Evolutionary conservation across 2,113 vertebrate genomes (phyloP).

Genomic region (Bos javanicus): DNA sequence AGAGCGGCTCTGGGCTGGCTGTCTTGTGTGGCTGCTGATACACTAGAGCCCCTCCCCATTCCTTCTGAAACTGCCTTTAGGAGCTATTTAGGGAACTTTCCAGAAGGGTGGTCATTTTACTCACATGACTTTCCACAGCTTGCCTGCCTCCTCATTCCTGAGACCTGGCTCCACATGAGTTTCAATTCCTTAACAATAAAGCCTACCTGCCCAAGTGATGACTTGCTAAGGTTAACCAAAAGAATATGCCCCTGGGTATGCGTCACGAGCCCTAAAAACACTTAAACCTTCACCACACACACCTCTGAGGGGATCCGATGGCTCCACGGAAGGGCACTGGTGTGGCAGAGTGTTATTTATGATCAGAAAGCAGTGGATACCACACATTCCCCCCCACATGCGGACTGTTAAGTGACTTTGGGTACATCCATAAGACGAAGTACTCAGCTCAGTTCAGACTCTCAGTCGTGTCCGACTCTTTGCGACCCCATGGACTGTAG

Average conservation of each 20-base stretch:
- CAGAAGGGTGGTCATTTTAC: not conserved
- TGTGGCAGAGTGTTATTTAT: not conserved
- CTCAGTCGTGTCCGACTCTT: not conserved
- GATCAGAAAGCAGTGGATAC: not conserved
- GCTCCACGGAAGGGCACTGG: not conserved
- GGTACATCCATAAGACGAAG: not conserved
- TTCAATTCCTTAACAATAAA: not conserved
- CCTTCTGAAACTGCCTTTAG: not conserved
- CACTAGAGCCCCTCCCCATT: fast-evolving
- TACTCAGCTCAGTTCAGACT: not conserved
- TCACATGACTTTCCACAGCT: not conserved
- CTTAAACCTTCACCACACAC: not conserved
- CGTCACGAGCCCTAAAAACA: not conserved
- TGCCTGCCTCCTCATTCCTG: not conserved
- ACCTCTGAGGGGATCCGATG: not conserved
- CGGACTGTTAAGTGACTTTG: not conserved
- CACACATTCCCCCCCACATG: not conserved
- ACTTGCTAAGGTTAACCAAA: not conserved
- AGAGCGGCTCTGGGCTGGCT: not conserved
- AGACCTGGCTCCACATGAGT: not conserved
- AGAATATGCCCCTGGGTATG: not conserved
- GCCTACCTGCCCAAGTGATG: not conserved
- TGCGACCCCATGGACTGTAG: not conserved
- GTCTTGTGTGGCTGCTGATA: not conserved
- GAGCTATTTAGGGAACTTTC: not conserved